Percentiles rank a stretch among this genome's conserved stretches.
Evolutionary conservation across 2,797 vertebrate species (phyloP).

Genomic region (Sebastes aleutianus): DNA sequence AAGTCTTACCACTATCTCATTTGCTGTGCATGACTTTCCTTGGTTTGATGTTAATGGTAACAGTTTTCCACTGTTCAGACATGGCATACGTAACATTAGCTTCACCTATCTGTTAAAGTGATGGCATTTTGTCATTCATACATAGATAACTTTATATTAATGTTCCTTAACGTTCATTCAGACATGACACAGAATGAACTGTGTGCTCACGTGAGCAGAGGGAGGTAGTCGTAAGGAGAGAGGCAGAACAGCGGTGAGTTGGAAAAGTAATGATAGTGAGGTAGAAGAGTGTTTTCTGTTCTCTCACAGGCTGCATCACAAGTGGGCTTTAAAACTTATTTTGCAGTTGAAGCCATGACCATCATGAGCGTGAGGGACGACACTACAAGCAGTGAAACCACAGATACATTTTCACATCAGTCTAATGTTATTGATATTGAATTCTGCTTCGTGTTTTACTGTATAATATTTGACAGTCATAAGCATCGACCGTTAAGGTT

Average conservation of each 20-base stretch:
- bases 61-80: background rate
- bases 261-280: background rate
- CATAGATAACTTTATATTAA: background rate
- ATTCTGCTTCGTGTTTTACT: background rate
- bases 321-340: background rate
- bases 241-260: background rate
- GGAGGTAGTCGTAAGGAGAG: background rate
- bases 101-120: background rate
- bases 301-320: background rate
- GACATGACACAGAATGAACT: background rate
- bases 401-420: background rate
- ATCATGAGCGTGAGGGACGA: background rate
- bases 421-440: background rate
- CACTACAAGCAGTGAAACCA: background rate
- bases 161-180: background rate
- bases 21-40: background rate
- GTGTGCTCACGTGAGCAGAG: background rate
- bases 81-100: background rate
- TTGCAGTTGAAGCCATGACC: background rate
- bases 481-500: background rate
- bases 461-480: background rate
- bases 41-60: background rate
- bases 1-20: background rate
- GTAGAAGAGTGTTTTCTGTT: too few relatives aligned
- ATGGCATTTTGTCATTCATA: background rate